A percentile compares a stretch with the other conserved stretches of the same genome.
Conservation (phyloP, 2,888 invertebrate genomes). For the Atherix ibis region DNA sequence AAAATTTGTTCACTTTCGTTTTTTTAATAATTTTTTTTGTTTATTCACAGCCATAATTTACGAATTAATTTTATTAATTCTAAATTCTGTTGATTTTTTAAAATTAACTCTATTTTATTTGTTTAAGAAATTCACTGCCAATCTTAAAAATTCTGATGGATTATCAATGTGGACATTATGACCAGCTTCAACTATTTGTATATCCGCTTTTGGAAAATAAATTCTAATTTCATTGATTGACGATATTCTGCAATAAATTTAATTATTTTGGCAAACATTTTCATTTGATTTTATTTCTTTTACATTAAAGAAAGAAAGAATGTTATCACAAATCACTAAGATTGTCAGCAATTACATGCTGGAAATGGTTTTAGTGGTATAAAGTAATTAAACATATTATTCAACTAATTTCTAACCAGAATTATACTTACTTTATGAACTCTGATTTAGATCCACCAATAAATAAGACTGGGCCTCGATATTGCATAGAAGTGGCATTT, state of each 20-base stretch:
- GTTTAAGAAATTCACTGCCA: conserved; percentile 4
- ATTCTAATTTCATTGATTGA: conserved; percentile 16
- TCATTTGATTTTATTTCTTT: background rate
- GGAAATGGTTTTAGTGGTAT: too few relatives aligned
- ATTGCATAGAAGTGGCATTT: conserved; percentile 3
- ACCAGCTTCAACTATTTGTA: conserved; percentile 48
- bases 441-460: conserved; percentile 70
- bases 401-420: background rate
- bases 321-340: background rate
- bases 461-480: conserved; percentile 61
- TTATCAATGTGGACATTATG: conserved; percentile 66
- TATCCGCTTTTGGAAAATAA: conserved; percentile 43
- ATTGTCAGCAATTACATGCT: too few relatives aligned
- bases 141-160: conserved; percentile 39
- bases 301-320: background rate
- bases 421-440: conserved; percentile 51
- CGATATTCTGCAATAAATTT: conserved; percentile 3
- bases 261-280: background rate
- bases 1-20: too few relatives aligned
- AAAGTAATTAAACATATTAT: too few relatives aligned
- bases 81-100: background rate
- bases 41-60: too few relatives aligned
- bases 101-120: too few relatives aligned
- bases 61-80: too few relatives aligned
- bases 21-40: too few relatives aligned